These are phyloP conservation scores for Agonopterix heracliana DNA, from an alignment of 2,888 invertebrate species.

Conservation along the genomic window DNA sequence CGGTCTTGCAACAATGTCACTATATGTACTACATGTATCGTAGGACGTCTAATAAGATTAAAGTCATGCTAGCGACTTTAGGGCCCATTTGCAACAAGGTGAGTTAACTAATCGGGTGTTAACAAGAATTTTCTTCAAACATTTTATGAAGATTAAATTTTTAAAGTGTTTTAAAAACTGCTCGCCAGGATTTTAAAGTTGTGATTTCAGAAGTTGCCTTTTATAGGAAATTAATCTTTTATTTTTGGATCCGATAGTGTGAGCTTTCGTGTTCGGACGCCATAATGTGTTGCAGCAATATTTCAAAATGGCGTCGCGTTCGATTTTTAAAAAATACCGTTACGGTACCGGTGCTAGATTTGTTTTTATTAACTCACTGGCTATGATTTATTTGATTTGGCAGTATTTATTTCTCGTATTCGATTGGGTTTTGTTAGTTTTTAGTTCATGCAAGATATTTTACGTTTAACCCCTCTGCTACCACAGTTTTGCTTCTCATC, in stretches of 20 bases:
- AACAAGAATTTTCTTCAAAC: not conserved
- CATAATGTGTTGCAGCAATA: constrained; percentile 51
- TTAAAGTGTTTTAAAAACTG: constrained; percentile 16
- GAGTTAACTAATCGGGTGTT: too few relatives aligned
- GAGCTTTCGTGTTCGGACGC: constrained; percentile 47
- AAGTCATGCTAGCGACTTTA: constrained; percentile 9
- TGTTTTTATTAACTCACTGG: not conserved
- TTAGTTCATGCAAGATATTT: too few relatives aligned
- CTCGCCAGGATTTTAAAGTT: constrained; percentile 20
- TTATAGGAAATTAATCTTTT: constrained; percentile 66
- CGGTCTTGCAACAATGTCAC: constrained; percentile 25
- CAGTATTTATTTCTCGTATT: constrained; percentile 23
- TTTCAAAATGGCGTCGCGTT: constrained; percentile 55
- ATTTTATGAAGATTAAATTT: constrained; percentile 35
- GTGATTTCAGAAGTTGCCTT: constrained; percentile 17
- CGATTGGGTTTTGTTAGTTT: constrained; percentile 5
- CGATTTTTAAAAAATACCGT: constrained; percentile 35
- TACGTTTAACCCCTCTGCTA: too few relatives aligned
- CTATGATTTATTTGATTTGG: constrained; percentile 16
- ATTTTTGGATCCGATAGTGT: constrained; percentile 55
- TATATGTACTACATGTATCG: not conserved
- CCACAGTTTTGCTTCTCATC: too few relatives aligned
- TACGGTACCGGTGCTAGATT: constrained; percentile 15
- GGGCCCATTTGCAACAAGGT: not conserved
- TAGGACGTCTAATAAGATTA: constrained; percentile 23